These are phyloP conservation scores for Meloidogyne floridensis DNA, from an alignment of 1,140 invertebrate genomes.

Conservation along the genomic window DNA sequence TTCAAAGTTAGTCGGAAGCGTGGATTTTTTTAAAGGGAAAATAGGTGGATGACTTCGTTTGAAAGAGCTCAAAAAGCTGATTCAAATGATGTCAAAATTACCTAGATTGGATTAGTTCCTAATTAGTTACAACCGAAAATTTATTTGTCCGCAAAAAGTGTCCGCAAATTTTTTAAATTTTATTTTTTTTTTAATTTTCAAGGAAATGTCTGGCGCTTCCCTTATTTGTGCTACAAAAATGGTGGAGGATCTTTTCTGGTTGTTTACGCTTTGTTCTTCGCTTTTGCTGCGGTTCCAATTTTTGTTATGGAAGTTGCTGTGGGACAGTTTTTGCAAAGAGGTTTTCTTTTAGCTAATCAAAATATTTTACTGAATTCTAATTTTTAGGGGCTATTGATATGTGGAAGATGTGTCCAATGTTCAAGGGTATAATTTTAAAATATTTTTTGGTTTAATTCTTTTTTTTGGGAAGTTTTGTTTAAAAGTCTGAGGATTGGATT, in stretches of 20 bases:
- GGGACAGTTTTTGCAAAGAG: conserved; percentile 78
- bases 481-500: not conserved
- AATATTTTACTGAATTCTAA: conserved; percentile 73
- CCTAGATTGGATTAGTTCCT: too few relatives aligned
- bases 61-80: too few relatives aligned
- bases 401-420: conserved; percentile 79
- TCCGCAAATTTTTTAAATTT: not conserved
- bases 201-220: conserved; percentile 69
- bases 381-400: conserved; percentile 72
- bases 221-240: conserved; percentile 68
- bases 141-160: too few relatives aligned
- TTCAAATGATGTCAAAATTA: too few relatives aligned
- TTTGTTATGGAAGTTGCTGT: conserved; percentile 77
- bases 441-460: not conserved
- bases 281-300: conserved; percentile 73
- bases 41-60: too few relatives aligned
- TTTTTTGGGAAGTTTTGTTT: conserved; percentile 23
- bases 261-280: conserved; percentile 58
- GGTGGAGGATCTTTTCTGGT: conserved; percentile 66
- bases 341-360: conserved; percentile 64
- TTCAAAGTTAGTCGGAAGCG: too few relatives aligned
- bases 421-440: conserved; percentile 72
- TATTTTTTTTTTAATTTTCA: conserved; percentile 35
- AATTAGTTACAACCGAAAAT: too few relatives aligned
- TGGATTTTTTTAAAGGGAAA: too few relatives aligned